These are phyloP conservation scores for Sarotherodon lohbergeri DNA, from an alignment of 2,113 vertebrate species.

Conservation along the genomic window DNA sequence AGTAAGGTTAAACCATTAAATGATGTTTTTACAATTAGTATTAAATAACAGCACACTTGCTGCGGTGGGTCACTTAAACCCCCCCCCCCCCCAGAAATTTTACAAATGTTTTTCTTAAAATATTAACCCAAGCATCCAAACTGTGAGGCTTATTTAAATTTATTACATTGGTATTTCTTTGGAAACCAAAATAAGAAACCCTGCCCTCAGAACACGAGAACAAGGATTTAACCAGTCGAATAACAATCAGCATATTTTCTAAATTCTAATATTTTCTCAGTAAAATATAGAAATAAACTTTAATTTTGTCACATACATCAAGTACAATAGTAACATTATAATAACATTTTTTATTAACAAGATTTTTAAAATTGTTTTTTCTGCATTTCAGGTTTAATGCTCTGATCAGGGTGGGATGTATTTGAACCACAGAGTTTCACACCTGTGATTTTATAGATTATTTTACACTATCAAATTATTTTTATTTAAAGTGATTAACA, in stretches of 20 bases:
- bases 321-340: not conserved
- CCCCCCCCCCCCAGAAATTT: accelerated
- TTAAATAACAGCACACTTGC: not conserved
- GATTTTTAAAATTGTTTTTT: not conserved
- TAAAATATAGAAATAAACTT: not conserved
- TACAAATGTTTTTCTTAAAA: not conserved
- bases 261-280: not conserved
- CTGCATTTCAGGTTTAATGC: not conserved
- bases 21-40: not conserved
- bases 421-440: not conserved
- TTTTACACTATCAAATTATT: not conserved
- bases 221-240: not conserved
- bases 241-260: not conserved
- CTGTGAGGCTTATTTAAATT: not conserved
- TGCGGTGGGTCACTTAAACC: not conserved
- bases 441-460: not conserved
- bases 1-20: not conserved
- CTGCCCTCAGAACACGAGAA: not conserved
- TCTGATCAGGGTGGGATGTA: not conserved
- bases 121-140: not conserved
- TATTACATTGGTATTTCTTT: not conserved
- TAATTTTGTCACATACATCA: not conserved
- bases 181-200: not conserved
- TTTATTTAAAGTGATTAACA: not conserved
- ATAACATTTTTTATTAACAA: not conserved